These are phyloP conservation scores for Lichenostomus cassidix DNA, from an alignment of 2,113 vertebrate genomes.

Conservation along the genomic window DNA sequence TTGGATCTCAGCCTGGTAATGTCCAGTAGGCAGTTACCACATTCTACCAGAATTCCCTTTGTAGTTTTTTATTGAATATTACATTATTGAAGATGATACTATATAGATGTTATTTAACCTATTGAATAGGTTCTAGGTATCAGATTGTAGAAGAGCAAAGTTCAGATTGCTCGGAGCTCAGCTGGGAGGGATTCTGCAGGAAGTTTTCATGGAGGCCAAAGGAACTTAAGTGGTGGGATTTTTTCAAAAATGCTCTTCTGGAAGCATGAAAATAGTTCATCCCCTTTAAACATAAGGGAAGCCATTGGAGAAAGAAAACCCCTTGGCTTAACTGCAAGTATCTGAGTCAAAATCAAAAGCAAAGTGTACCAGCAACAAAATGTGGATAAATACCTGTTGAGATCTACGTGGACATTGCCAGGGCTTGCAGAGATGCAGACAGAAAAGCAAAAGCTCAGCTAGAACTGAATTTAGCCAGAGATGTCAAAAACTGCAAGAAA, in stretches of 20 bases:
- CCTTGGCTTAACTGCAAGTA: neutral
- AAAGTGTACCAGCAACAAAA: rapidly evolving
- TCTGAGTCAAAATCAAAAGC: neutral
- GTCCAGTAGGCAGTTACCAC: neutral
- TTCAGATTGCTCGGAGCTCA: neutral
- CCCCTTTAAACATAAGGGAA: neutral
- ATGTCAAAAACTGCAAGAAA: neutral
- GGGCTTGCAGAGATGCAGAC: neutral
- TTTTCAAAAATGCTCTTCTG: neutral
- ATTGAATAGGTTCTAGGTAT: neutral
- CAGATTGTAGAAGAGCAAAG: neutral
- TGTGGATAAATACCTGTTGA: neutral
- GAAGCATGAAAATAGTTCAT: neutral
- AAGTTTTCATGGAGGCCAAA: neutral
- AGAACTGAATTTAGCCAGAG: neutral
- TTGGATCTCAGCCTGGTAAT: neutral
- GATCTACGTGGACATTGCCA: neutral
- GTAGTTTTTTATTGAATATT: neutral
- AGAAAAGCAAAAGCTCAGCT: neutral
- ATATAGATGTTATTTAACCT: neutral
- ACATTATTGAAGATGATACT: neutral
- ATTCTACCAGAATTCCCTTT: neutral
- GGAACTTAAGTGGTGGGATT: neutral
- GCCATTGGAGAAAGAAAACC: neutral
- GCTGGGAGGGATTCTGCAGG: neutral